Evolutionary conservation across 2,113 vertebrate species (phyloP).

Genomic region (Chionomys nivalis): DNA sequence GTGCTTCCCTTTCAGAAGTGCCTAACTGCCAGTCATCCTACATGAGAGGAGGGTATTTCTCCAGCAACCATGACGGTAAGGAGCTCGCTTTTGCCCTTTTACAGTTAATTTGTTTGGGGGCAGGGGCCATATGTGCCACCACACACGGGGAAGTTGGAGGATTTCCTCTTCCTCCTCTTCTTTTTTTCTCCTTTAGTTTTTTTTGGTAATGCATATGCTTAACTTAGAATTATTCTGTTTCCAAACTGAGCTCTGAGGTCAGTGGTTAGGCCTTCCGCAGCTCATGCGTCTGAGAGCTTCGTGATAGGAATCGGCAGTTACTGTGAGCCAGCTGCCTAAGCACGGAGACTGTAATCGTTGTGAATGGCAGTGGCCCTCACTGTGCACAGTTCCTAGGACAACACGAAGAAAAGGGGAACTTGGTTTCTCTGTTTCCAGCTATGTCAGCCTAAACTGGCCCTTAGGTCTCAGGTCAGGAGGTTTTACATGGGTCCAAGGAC

Average conservation of each 20-base stretch:
- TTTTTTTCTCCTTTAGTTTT: background rate
- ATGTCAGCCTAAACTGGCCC: background rate
- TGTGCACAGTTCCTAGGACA: background rate
- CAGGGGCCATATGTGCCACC: fast-evolving
- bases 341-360: background rate
- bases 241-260: conserved; percentile 1
- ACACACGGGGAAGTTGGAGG: background rate
- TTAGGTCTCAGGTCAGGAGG: background rate
- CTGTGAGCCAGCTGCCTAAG: background rate
- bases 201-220: background rate
- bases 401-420: background rate
- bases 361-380: background rate
- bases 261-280: background rate
- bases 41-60: conserved; percentile 92
- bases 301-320: background rate
- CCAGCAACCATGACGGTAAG: conserved; percentile 93
- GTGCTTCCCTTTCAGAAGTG: conserved; percentile 91
- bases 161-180: background rate
- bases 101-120: background rate
- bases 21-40: conserved; percentile 97
- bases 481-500: background rate
- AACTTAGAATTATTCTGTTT: background rate
- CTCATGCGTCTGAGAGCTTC: background rate
- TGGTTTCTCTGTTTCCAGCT: background rate
- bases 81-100: background rate